phyloP scores from a whole-genome alignment of 2,113 vertebrate genomes.

The Tachycineta bicolor region DNA sequence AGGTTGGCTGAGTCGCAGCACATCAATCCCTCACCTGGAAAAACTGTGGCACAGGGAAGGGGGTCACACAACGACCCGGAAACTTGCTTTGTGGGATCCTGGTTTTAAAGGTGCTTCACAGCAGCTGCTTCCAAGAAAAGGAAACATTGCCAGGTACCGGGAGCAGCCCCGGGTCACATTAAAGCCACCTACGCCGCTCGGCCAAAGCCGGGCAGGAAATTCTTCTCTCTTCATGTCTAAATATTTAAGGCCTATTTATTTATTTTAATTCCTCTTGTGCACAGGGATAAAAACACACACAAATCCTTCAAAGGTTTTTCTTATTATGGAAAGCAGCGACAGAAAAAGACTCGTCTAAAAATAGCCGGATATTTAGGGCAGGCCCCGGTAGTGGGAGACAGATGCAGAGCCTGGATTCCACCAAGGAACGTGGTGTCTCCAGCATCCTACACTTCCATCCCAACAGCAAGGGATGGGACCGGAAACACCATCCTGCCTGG shows the following conservation, averaged over 20 bases:
- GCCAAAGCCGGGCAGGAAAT: slow-evolving; percentile 58
- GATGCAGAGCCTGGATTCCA: slow-evolving; percentile 15
- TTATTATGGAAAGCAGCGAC: slow-evolving; percentile 45
- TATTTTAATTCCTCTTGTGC: slow-evolving; percentile 66
- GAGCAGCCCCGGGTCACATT: neutral
- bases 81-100: neutral
- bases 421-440: neutral
- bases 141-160: neutral
- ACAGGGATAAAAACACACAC: slow-evolving; percentile 43
- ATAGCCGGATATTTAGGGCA: slow-evolving; percentile 59
- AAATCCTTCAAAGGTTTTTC: slow-evolving; percentile 64
- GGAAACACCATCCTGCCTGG: neutral
- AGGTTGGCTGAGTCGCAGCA: neutral
- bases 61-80: neutral
- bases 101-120: neutral
- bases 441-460: neutral
- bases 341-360: slow-evolving; percentile 24
- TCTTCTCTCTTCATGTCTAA: slow-evolving; percentile 44
- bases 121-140: neutral
- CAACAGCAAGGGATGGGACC: neutral
- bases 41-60: neutral
- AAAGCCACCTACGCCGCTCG: slow-evolving; percentile 9
- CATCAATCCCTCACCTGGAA: neutral
- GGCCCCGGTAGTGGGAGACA: neutral
- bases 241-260: slow-evolving; percentile 58